Conservation (phyloP, 2,113 vertebrate genomes). For the Zonotrichia leucophrys region DNA sequence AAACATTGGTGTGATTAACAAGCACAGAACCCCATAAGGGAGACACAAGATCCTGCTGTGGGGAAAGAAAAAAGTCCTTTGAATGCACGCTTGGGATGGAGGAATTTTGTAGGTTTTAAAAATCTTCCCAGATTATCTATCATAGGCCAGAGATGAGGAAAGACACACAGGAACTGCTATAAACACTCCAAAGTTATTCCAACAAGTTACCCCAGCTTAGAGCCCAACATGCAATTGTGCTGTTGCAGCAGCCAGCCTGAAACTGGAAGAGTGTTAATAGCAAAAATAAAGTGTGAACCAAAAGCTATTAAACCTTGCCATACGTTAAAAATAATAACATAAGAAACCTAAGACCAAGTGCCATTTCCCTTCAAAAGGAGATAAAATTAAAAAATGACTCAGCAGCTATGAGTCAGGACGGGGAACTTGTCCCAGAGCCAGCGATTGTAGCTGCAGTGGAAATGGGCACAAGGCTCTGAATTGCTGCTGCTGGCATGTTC, state of each 20-base stretch:
- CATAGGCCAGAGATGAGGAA: not conserved
- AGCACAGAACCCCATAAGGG: not conserved
- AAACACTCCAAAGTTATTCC: not conserved
- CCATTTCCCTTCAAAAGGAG: slow-evolving; percentile 19
- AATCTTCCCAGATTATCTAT: not conserved
- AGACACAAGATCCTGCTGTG: not conserved
- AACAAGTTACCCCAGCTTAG: not conserved
- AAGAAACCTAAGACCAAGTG: slow-evolving; percentile 20
- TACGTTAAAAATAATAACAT: slow-evolving; percentile 21
- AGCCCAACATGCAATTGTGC: not conserved
- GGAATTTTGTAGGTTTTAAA: not conserved
- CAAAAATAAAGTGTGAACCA: slow-evolving; percentile 29
- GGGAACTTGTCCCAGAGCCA: slow-evolving; percentile 14
- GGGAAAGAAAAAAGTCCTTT: not conserved
- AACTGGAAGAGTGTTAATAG: not conserved
- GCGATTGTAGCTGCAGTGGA: not conserved
- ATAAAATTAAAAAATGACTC: slow-evolving; percentile 52
- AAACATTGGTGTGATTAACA: not conserved
- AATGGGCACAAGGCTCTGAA: not conserved
- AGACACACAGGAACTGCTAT: not conserved
- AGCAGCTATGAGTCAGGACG: slow-evolving; percentile 54
- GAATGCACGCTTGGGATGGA: not conserved
- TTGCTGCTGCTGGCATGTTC: fast-evolving
- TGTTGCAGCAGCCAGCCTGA: not conserved
- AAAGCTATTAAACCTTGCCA: not conserved